phyloP scores from a whole-genome alignment of 2,888 invertebrate species.

The Ypsolopha scabrella region DNA sequence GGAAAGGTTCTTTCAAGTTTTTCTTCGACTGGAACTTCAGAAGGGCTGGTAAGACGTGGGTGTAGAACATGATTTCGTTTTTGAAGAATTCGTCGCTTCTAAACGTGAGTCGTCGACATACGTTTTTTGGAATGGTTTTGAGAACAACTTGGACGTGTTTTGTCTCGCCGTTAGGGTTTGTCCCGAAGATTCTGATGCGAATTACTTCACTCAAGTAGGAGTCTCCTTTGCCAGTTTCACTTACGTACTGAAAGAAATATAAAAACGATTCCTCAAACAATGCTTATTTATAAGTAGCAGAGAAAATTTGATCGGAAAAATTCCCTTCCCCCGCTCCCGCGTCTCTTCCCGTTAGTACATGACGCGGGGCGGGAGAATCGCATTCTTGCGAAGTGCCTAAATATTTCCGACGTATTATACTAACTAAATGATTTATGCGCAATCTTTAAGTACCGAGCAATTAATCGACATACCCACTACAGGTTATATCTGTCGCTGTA shows the following conservation, averaged over 20 bases:
- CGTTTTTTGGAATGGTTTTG: constrained; percentile 75
- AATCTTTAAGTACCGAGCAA: too few species aligned
- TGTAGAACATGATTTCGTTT: constrained; percentile 78
- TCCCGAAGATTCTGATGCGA: constrained; percentile 68
- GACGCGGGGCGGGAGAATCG: too few species aligned
- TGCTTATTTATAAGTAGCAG: too few species aligned
- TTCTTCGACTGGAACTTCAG: constrained; percentile 50
- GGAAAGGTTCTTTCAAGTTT: constrained; percentile 54
- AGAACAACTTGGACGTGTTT: constrained; percentile 67
- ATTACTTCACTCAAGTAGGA: constrained; percentile 76
- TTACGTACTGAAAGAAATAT: constrained; percentile 34
- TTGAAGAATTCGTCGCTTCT: constrained; percentile 75
- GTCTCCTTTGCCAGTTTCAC: constrained; percentile 73
- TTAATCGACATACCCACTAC: too few species aligned
- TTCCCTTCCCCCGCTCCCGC: too few species aligned
- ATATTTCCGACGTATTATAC: too few species aligned
- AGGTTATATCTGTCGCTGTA: too few species aligned
- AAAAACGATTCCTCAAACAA: too few species aligned
- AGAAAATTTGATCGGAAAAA: too few species aligned
- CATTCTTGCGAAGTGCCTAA: too few species aligned
- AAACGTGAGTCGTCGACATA: constrained; percentile 73
- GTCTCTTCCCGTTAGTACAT: too few species aligned
- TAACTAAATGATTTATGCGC: too few species aligned
- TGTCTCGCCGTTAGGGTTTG: constrained; percentile 21
- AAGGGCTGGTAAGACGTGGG: constrained; percentile 53